Evolutionary conservation across 2,797 vertebrate species (phyloP), one percentile per base, ranked within the genome.

Genomic region (Sciurus vulgaris): DNA sequence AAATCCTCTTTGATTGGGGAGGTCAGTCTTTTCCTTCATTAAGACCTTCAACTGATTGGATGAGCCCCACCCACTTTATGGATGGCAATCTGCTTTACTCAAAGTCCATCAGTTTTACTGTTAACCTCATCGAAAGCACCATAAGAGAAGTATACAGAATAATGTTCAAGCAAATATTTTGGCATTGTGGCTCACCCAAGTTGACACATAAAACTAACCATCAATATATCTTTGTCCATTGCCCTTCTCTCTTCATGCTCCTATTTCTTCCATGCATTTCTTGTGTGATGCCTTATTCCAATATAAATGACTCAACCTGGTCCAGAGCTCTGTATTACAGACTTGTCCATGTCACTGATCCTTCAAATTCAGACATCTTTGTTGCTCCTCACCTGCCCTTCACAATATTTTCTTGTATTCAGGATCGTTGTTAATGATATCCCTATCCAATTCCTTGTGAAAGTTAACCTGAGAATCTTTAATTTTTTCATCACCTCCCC

Each of bases 171-270:
- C n/a, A 86, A 79, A 41, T 79, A 88, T 85, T 56, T 24, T 28
- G 61, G 51, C 18, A 54, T 49, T 74, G n/a, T 91, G 51, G 5
- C 24, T 69, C 38, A 73, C 33, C 30, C 38, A 79, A 91, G 33
- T 59, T 93, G 56, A 91, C 30, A 87, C 33, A 69, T 91, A 61
- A 95, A 87, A 86, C 38, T 61, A 89, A 92, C 67, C 13, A 49
- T 83, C 30, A 33, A 33, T 35, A 7, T 56, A 44, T 26, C 35
- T 86, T 86, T 83, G 47, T 30, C 20, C 20, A 72, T 30, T 76
- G 4, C 20, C 28, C 18, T 70, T 72, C 14, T 78, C 44, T 72
- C 18, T 86, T 20, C 44, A 41, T 84, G 20, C 6, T 61, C 28
- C 38, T 65, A 24, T 30, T 22, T 67, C 41, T 38, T 89, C 67